Conservation (phyloP, 2,797 vertebrate genomes). For the Acanthornis magna region DNA sequence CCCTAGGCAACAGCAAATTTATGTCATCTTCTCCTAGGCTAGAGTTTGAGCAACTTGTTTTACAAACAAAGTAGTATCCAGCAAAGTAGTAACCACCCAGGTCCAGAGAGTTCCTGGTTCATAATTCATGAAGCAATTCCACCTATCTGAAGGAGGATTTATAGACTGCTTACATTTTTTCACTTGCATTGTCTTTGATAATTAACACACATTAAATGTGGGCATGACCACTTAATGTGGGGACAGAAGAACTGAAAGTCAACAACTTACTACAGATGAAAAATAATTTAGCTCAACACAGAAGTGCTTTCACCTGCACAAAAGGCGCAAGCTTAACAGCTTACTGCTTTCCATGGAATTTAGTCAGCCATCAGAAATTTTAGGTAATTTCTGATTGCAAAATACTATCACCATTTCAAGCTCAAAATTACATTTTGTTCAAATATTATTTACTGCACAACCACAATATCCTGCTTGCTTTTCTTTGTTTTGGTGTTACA, state of each 20-base stretch:
- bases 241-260: not conserved
- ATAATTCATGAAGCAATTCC: conserved; percentile 41
- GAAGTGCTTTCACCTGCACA: not conserved
- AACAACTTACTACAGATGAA: not conserved
- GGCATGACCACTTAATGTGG: not conserved
- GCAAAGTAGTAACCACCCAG: conserved; percentile 31
- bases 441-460: not conserved
- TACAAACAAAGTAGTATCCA: conserved; percentile 25
- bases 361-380: not conserved
- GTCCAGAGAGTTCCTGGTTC: conserved; percentile 55
- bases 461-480: not conserved
- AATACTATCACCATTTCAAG: not conserved
- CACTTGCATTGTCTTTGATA: conserved; percentile 51
- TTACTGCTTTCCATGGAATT: not conserved
- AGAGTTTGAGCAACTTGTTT: not conserved
- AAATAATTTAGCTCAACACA: not conserved
- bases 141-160: conserved; percentile 25
- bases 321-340: not conserved
- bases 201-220: conserved; percentile 55
- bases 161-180: conserved; percentile 41
- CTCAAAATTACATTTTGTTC: not conserved
- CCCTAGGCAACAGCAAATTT: conserved; percentile 20
- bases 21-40: not conserved
- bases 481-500: not conserved
- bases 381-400: not conserved